phyloP scores from a whole-genome alignment of 2,113 vertebrate species.

The Phocoena sinus region DNA sequence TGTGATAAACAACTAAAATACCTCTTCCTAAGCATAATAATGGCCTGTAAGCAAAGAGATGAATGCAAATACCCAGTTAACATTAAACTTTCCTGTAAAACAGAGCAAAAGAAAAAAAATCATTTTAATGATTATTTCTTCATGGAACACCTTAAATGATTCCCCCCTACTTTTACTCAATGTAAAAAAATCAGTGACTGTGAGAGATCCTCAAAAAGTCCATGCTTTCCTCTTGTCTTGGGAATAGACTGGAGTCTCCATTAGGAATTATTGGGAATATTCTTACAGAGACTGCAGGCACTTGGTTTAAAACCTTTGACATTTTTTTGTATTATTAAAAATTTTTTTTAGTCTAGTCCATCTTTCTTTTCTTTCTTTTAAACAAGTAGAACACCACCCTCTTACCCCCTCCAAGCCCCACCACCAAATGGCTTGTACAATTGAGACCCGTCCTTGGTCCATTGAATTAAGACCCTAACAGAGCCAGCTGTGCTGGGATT shows the following conservation, averaged over 20 bases:
- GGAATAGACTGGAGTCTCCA: conserved; percentile 54
- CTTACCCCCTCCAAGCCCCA: conserved; percentile 34
- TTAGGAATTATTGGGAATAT: conserved; percentile 47
- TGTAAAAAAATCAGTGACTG: conserved; percentile 38
- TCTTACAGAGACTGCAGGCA: conserved; percentile 72
- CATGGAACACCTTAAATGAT: conserved; percentile 37
- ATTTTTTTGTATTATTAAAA: conserved; percentile 62
- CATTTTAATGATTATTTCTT: conserved; percentile 23
- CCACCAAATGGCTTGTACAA: conserved; percentile 75
- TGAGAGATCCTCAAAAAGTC: conserved; percentile 24
- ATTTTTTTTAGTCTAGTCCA: not conserved
- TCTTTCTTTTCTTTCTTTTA: conserved; percentile 46
- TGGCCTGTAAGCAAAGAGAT: conserved; percentile 44
- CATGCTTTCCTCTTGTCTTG: conserved; percentile 52
- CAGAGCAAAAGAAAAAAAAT: conserved; percentile 15
- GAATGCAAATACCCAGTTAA: conserved; percentile 54
- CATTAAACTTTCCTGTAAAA: conserved; percentile 70
- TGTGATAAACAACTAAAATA: conserved; percentile 62
- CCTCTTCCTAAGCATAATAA: conserved; percentile 26
- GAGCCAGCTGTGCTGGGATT: conserved; percentile 82
- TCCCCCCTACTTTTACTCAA: not conserved
- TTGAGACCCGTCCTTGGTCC: conserved; percentile 78
- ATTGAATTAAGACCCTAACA: conserved; percentile 79
- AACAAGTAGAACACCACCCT: conserved; percentile 64
- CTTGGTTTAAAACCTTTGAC: conserved; percentile 74